Evolutionary conservation across 2,797 vertebrate species (phyloP).

Genomic region (Loriculus beryllinus): DNA sequence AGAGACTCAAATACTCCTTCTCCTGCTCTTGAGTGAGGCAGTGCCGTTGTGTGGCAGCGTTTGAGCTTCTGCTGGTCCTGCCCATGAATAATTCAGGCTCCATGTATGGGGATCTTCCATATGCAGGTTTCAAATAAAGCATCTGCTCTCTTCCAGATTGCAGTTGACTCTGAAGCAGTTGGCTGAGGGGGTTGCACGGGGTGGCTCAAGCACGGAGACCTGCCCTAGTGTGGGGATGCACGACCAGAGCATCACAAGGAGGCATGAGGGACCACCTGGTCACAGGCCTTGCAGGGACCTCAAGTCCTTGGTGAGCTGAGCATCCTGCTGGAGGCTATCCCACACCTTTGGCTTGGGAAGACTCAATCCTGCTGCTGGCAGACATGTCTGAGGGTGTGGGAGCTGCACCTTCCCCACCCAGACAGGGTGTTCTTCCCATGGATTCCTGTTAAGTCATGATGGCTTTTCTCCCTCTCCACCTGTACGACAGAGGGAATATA

Average conservation of each 20-base stretch:
- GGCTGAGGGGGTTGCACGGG: background rate
- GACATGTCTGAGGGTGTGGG: background rate
- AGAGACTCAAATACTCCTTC: background rate
- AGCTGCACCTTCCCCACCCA: background rate
- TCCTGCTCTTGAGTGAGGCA: background rate
- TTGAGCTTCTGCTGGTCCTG: background rate
- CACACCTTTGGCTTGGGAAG: background rate
- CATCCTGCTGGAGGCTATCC: background rate
- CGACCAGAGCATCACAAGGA: fast-evolving
- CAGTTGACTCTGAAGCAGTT: background rate
- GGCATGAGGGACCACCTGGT: fast-evolving
- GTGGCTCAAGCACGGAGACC: background rate
- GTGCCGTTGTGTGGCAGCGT: background rate
- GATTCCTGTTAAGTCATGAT: background rate
- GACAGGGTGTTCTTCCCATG: background rate
- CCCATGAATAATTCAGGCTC: background rate
- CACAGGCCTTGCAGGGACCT: background rate
- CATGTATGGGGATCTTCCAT: background rate
- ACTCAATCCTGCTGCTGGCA: background rate
- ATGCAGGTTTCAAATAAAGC: background rate
- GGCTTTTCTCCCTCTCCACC: background rate
- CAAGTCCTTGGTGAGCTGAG: background rate
- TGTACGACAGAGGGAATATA: background rate
- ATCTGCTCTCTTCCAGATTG: background rate
- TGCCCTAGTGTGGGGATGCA: background rate